These are phyloP conservation scores for Carassius carassius DNA, from an alignment of 2,113 vertebrate species.

Conservation along the genomic window DNA sequence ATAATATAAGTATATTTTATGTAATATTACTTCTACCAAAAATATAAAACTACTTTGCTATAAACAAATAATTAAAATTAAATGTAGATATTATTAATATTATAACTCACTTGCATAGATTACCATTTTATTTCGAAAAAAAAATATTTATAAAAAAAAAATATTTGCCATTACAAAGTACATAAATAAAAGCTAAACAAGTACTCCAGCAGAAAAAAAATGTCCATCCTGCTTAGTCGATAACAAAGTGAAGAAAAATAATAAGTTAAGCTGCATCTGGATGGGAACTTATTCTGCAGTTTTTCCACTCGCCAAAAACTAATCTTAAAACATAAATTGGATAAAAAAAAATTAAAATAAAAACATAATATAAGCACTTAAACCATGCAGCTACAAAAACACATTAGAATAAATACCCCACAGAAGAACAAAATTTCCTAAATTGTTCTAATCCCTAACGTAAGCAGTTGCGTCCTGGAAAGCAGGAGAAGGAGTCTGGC, in stretches of 20 bases:
- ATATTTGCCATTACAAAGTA: not conserved
- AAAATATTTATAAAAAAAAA: too few species aligned
- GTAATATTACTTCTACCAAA: not conserved
- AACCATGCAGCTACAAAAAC: not conserved
- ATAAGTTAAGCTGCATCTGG: not conserved
- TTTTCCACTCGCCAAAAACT: not conserved
- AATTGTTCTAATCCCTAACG: constrained; percentile 32
- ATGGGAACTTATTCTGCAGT: not conserved
- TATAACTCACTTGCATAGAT: too few species aligned
- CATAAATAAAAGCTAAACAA: not conserved
- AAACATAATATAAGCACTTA: not conserved
- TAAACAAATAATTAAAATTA: too few species aligned
- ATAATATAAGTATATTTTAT: not conserved
- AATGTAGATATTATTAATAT: too few species aligned
- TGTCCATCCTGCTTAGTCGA: not conserved
- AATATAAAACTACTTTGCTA: not conserved
- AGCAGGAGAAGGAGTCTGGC: not conserved
- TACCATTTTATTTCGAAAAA: too few species aligned
- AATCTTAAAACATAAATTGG: not conserved
- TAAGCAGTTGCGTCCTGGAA: not conserved
- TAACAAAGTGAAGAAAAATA: not conserved
- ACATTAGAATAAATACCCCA: not conserved
- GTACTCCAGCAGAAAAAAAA: not conserved
- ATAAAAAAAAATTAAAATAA: not conserved
- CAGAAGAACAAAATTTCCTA: constrained; percentile 6